These are phyloP conservation scores for Anniella stebbinsi DNA, from an alignment of 2,797 vertebrate genomes.

Conservation along the genomic window DNA sequence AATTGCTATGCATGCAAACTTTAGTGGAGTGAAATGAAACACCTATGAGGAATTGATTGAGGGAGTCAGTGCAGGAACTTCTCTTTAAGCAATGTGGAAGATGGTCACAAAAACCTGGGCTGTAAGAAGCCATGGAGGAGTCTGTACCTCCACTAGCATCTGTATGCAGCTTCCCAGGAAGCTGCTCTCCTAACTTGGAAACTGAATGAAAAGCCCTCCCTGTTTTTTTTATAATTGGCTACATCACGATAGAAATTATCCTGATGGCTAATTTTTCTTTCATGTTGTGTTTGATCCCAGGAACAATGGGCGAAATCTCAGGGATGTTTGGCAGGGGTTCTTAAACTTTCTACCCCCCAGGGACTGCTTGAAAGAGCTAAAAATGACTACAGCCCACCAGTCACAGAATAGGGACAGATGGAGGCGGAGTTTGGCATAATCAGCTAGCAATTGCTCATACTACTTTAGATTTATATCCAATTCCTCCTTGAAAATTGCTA, in stretches of 20 bases:
- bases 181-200: background rate
- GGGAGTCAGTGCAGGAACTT: background rate
- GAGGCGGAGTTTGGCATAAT: too few relatives aligned
- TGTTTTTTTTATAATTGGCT: background rate
- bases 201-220: background rate
- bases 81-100: background rate
- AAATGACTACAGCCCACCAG: too few relatives aligned
- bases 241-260: background rate
- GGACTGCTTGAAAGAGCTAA: too few relatives aligned
- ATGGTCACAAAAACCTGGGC: background rate
- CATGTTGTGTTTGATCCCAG: background rate
- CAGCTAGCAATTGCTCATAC: too few relatives aligned
- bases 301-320: background rate
- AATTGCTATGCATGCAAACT: background rate
- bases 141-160: background rate
- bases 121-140: background rate
- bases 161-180: background rate
- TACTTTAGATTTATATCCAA: too few relatives aligned
- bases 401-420: too few relatives aligned
- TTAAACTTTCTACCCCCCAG: too few relatives aligned
- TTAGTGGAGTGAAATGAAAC: background rate
- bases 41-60: background rate
- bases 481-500: too few relatives aligned
- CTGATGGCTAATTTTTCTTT: background rate
- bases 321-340: too few relatives aligned